These are phyloP conservation scores for Saccostrea cuccullata DNA, from an alignment of 1,140 invertebrate genomes.

Conservation along the genomic window DNA sequence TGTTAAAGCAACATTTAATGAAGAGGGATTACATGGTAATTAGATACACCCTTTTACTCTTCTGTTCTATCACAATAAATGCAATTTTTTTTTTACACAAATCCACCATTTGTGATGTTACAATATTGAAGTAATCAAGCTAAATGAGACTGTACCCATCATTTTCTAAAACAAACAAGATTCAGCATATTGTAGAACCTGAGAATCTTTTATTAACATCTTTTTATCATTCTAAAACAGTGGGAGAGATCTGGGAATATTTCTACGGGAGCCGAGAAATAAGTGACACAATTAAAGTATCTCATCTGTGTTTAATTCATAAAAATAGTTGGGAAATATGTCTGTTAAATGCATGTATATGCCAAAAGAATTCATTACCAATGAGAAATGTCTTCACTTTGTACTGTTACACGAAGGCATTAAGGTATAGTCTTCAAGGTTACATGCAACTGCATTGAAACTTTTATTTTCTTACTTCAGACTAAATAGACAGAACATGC, in stretches of 20 bases:
- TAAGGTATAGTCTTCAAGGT: neutral
- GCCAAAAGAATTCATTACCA: too few species aligned
- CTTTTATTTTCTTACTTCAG: neutral
- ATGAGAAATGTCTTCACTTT: too few species aligned
- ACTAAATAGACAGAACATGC: neutral
- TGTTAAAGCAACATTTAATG: slow-evolving; percentile 6
- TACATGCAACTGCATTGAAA: neutral
- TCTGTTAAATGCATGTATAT: too few species aligned
- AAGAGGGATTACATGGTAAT: neutral
- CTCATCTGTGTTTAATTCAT: too few species aligned
- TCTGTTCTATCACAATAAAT: slow-evolving; percentile 10
- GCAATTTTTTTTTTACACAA: slow-evolving; percentile 1
- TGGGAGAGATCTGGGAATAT: neutral
- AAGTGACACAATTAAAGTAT: too few species aligned
- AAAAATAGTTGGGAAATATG: too few species aligned
- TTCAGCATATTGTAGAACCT: neutral
- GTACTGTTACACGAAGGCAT: too few species aligned
- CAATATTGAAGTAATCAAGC: slow-evolving; percentile 15
- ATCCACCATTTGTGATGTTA: slow-evolving; percentile 2
- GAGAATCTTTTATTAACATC: neutral
- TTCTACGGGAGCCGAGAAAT: too few species aligned
- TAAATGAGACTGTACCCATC: neutral
- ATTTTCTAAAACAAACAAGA: neutral
- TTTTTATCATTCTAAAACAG: neutral
- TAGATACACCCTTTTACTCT: slow-evolving; percentile 14